Base-by-base conservation (phyloP, 2,797 vertebrate genomes). In the Enteromius mattozi region DNA sequence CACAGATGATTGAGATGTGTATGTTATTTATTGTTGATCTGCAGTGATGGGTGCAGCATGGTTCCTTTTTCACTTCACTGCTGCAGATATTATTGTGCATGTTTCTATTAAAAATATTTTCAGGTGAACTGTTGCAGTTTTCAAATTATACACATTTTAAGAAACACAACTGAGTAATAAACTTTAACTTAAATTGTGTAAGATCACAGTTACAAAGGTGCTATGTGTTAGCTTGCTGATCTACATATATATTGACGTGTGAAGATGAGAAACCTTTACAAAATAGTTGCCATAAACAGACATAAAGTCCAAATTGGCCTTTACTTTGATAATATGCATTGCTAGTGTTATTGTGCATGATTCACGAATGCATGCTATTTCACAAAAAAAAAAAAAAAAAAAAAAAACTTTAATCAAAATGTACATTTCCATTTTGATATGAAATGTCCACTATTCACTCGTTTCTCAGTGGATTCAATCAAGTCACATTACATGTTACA, bases 41-140 rank as follows among this genome's bases (percentile, higher is more conserved):
- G 76, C 76, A 45, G 56, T 78, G n/a, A 40, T 74, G 16, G 70
- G 74, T 59, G 74, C 21, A 59, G 74, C 24, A n/a, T 30, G 24
- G 3, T 30, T 78, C 63, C 3, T 30, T 40, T 45, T 78, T 45
- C 37, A 78, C 54, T 78, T 78, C 8, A 63, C 76, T 45, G 5
- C 76, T 63, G 76, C 56, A 78, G 76, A 63, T 63, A 30, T 65
- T 56, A 63, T 33, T 45, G 37, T 1, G 24, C 24, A 42, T 21
- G 56, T 63, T 63, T 78, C 16, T 45, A 30, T 63, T 30, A 40
- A 59, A 77, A 65, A 30, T 47, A 4, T 2, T 33, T 33, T 33
- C 19, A 51, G 47, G 30, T 51, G 1, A 75, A 75, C 9, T 56
- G 30, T 76, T 13, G 33, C 1, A 56, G 3, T 3, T 21, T 51